Base-by-base conservation (phyloP, 2,888 invertebrate genomes). In the Campopleginae sp. region DNA sequence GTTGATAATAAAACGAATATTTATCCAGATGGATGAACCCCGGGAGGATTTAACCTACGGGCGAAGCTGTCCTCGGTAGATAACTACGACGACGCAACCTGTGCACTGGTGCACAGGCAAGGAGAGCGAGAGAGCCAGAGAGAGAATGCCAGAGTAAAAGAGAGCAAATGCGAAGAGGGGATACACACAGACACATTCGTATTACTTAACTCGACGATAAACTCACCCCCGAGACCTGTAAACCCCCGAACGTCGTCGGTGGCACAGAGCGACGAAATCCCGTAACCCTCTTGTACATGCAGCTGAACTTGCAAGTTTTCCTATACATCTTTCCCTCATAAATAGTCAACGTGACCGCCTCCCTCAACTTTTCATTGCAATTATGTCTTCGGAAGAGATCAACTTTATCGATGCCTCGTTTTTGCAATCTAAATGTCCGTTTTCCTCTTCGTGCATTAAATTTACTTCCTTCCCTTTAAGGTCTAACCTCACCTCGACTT, bases 181-280 rank as follows among this genome's bases (percentile, higher is more conserved):
- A n/a, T 72, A 82, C 86, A 87, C 88, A 92, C 90, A 91, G 91
- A 92, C 92, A 90, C 94, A 94, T 94, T 94, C 94, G 94, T 94
- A 94, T 94, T 94, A 94, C 94, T 94, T 94, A 94, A 94, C 93
- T 92, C 91, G 92, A 92, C 94, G 94, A 94, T 94, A 94, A 94
- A 94, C 94, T 92, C 91, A 89, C 91, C 89, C 91, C 88, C 87
- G 89, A 89, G 90, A 89, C 89, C 89, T 90, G 91, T 89, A 90
- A 91, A 90, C 90, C 89, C 89, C 88, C 65, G 88, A 90, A 90
- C 81, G 90, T 89, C 87, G 88, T 88, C 79, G 27, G 74, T 75
- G 54, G 78, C 72, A 68, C 65, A 65, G 66, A 72, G 79, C 83
- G 65, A 80, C 79, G 79, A 79, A 81, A 83, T 65, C 68, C 79